Evolutionary conservation across 2,113 vertebrate genomes (phyloP), one percentile per base, ranked within the genome.

Genomic region (Gasterosteus nipponicus): DNA sequence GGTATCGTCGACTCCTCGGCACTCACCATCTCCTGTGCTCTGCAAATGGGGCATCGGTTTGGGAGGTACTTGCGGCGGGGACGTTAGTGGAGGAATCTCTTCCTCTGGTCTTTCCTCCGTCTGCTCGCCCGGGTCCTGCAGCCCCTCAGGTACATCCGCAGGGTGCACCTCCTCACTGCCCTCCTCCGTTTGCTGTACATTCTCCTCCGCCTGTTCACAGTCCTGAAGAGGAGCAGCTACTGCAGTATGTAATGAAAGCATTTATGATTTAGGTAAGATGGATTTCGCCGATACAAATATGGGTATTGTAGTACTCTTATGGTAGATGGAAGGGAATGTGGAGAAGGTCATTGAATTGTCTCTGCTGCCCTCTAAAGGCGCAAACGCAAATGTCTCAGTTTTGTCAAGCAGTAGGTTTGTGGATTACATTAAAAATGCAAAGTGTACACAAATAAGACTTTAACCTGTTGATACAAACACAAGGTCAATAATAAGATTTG

Each of bases 1-100:
- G 16, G 1, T 42, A 19, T 41, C n/a, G 33, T 64, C 54, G 12
- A 67, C 66, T 26, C 38, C 5, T 22, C 8, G 26, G 35, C 16
- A 72, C 93, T 90, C 80, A 95, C 94, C 94, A 29, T 95, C 92
- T 76, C 89, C 90, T 66, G 70, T 7, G 44, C 80, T 90, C 69
- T 91, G 86, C 82, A 38, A 5, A 38, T 92, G 91, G 72, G 90
- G 68, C 58, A 92, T 66, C 31, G 54, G 88, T 86, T 91, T 92
- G 10, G 86, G 83, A 75, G 92, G 92, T 85, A 92, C 90, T 83
- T 89, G 86, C 59, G 92, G 91, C 44, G 93, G 92, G 47, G 93
- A 91, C 1, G 85, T 90, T 74, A 81, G 78, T 18, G 82, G 80
- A 47, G 79, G 78, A 39, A 84, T 83, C 29, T 93, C 89, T n/a